Evolutionary conservation across 2,797 vertebrate species (phyloP), one percentile per base, ranked within the genome.

Genomic region (Onychomys arenicola): DNA sequence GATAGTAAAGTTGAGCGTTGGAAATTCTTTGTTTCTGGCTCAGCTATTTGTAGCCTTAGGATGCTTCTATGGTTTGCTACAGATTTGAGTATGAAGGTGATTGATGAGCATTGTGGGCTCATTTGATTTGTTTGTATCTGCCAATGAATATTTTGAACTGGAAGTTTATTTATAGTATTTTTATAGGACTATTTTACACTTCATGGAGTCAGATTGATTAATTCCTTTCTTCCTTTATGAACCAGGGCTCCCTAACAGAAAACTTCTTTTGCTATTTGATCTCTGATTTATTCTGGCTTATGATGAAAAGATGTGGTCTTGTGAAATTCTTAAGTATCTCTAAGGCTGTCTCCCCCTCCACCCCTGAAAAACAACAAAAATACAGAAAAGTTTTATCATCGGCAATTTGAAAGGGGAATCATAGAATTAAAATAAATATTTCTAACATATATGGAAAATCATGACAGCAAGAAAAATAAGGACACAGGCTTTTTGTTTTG

Each of bases 1-100:
- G 49, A 61, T 80, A 77, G 9, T 46, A 5, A 90, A 86, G 12
- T 46, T 8, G 40, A 46, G 1, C 21, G 65, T 94, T 94, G 96
- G 10, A 88, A 34, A 80, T 88, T 96, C 49, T 77, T 95, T 95
- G 87, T 49, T 75, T 87, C 84, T 89, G 37, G 95, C 67, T 57
- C 89, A 29, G 8, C 23, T 46, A 5, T 93, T 86, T 80, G 43
- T 81, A 76, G 29, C 19, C 21, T 89, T 89, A 43, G 25, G 34
- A 82, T 81, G 76, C 73, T 85, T 78, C 76, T 92, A 75, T 83
- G 52, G 4, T 90, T 95, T 94, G 43, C 84, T 96, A 40, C 16
- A 61, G 59, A 75, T 91, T 81, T 88, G 8, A 73, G 23, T 81
- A 49, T 49, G 78, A 86, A 43, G 40, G 55, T 83, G 40, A 94